Conservation (phyloP, 2,113 vertebrate species). For the Albula goreensis region DNA sequence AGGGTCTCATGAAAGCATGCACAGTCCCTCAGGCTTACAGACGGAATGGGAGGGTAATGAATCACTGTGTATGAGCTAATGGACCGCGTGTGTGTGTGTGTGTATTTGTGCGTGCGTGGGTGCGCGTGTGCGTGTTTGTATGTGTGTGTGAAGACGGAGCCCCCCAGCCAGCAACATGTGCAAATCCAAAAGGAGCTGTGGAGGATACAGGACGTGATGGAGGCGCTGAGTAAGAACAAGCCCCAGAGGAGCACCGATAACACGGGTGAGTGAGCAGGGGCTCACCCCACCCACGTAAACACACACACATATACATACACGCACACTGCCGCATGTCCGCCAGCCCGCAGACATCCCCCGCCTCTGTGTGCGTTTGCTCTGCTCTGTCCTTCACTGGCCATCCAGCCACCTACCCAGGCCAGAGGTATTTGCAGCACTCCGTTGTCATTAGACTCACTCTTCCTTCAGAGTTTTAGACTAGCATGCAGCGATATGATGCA, state of each 20-base stretch:
- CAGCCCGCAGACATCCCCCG: background rate
- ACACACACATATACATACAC: background rate
- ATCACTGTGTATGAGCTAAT: background rate
- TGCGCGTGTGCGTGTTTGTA: slow-evolving; percentile 17
- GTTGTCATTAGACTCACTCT: background rate
- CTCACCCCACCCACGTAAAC: background rate
- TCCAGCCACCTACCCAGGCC: background rate
- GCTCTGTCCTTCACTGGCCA: background rate
- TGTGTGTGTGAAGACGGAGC: slow-evolving; percentile 77
- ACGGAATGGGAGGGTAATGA: background rate
- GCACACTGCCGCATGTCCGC: background rate
- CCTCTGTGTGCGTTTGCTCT: slow-evolving; percentile 29
- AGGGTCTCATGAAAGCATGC: background rate
- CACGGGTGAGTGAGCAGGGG: background rate
- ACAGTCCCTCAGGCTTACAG: background rate
- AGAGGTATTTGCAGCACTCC: background rate
- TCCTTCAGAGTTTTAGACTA: background rate
- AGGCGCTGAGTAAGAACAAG: slow-evolving; percentile 88
- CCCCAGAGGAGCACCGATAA: slow-evolving; percentile 72
- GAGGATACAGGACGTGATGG: slow-evolving; percentile 96
- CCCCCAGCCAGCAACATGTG: slow-evolving; percentile 88
- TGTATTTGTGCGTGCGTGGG: slow-evolving; percentile 1
- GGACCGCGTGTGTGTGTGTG: background rate
- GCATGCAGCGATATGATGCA: background rate
- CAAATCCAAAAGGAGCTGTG: slow-evolving; percentile 95